Evolutionary conservation across 2,797 vertebrate genomes (phyloP).

Genomic region (Lophotriccus pileatus): DNA sequence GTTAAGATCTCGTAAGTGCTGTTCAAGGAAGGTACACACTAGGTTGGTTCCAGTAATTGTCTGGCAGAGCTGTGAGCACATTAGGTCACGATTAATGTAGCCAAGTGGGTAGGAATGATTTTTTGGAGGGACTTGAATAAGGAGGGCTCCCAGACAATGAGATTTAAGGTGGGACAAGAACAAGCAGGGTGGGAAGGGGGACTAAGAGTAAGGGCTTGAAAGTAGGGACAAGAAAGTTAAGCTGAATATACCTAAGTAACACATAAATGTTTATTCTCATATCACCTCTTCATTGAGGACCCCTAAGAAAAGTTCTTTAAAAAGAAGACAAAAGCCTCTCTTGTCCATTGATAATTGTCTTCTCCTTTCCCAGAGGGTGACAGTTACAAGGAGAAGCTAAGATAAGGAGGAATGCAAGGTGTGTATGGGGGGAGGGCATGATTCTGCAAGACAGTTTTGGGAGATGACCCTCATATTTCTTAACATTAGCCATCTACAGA

Average conservation of each 20-base stretch:
- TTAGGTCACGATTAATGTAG: background rate
- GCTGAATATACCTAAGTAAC: background rate
- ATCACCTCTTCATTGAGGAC: background rate
- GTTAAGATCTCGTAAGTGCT: background rate
- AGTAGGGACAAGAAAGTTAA: background rate
- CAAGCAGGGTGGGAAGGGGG: background rate
- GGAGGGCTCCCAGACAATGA: background rate
- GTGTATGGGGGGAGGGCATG: accelerated
- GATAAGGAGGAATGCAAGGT: background rate
- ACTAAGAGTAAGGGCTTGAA: background rate
- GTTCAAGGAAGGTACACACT: background rate
- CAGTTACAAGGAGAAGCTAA: background rate
- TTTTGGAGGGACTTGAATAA: background rate
- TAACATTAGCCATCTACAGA: background rate
- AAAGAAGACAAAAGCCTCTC: background rate
- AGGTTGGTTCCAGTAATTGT: background rate
- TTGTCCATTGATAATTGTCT: background rate
- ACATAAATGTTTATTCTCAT: background rate
- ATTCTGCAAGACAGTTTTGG: background rate
- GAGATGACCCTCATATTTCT: background rate
- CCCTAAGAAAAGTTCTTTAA: background rate
- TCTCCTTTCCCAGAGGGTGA: background rate
- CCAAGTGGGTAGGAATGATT: background rate
- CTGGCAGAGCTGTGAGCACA: background rate
- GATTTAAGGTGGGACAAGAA: background rate